These are phyloP conservation scores for Oreochromis tanganicae DNA, from an alignment of 2,113 vertebrate genomes.

Conservation along the genomic window DNA sequence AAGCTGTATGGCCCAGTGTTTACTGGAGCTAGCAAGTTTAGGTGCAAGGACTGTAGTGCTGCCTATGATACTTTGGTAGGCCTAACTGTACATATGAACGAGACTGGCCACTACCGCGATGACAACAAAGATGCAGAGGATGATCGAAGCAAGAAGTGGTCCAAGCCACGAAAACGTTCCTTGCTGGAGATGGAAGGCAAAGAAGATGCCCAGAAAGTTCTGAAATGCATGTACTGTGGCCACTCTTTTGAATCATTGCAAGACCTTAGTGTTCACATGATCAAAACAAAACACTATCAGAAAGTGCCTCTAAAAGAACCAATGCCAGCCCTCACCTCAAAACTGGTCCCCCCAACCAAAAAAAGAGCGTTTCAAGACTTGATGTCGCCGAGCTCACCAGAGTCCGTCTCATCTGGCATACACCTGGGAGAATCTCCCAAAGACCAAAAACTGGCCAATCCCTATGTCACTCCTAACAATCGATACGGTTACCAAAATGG, in stretches of 20 bases:
- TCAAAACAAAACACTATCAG: conserved; percentile 99
- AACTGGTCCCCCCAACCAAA: conserved; percentile 93
- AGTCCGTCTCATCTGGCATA: conserved; percentile 79
- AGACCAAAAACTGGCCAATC: conserved; percentile 90
- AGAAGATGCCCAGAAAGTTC: conserved; percentile 97
- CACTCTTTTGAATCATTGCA: conserved; percentile 98
- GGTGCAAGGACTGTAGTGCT: conserved; percentile 97
- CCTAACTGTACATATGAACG: conserved; percentile 97
- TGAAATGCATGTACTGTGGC: conserved; percentile 99
- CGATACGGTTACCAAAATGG: conserved; percentile 99
- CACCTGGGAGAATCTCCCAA: conserved; percentile 80
- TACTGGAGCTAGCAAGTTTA: conserved; percentile 97
- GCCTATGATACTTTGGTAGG: conserved; percentile 97
- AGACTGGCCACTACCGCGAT: conserved; percentile 96
- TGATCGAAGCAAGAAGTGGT: conserved; percentile 92
- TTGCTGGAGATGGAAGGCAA: conserved; percentile 99
- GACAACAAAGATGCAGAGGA: conserved; percentile 94
- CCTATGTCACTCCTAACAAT: conserved; percentile 97
- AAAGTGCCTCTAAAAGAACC: conserved; percentile 99
- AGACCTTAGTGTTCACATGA: conserved; percentile 99
- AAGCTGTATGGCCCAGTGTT: conserved; percentile 98
- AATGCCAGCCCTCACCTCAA: conserved; percentile 89
- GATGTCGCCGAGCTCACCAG: conserved; percentile 88
- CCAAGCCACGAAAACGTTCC: conserved; percentile 94
- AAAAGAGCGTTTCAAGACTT: conserved; percentile 92